Conservation (phyloP, 2,113 vertebrate genomes). For the Sylvietta virens region DNA sequence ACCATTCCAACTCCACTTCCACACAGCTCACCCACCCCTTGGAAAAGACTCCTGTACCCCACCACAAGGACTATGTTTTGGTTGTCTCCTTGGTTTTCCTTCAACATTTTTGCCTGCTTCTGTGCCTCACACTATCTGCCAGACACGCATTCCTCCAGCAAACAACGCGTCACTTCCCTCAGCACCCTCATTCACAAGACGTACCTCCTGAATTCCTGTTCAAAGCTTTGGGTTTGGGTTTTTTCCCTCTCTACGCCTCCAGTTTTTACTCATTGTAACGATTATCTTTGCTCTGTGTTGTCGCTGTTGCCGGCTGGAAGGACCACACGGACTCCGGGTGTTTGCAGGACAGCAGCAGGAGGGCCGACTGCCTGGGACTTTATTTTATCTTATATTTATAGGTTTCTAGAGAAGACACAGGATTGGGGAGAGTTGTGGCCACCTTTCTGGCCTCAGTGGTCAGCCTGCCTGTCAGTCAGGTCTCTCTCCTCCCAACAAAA, state of each 20-base stretch:
- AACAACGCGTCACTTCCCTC: neutral
- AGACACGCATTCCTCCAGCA: neutral
- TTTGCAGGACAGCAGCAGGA: too few species aligned
- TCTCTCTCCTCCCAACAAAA: too few species aligned
- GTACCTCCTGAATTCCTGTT: neutral
- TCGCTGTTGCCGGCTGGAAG: too few species aligned
- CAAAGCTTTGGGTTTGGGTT: neutral
- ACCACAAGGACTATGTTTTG: rapidly evolving
- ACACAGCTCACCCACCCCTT: rapidly evolving
- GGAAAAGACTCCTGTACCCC: neutral
- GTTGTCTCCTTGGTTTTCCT: neutral
- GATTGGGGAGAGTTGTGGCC: too few species aligned
- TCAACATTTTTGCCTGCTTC: neutral
- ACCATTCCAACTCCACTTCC: neutral
- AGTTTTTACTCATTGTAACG: neutral
- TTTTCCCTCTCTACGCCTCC: rapidly evolving
- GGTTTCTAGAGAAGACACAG: too few species aligned
- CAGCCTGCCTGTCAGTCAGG: too few species aligned
- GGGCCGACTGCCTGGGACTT: too few species aligned
- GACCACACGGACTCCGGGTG: too few species aligned
- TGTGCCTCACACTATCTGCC: neutral
- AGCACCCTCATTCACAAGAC: neutral
- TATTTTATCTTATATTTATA: too few species aligned
- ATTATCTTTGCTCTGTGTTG: neutral
- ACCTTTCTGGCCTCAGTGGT: too few species aligned